phyloP scores from a whole-genome alignment of 2,113 vertebrate species.

The Polyodon spathula region DNA sequence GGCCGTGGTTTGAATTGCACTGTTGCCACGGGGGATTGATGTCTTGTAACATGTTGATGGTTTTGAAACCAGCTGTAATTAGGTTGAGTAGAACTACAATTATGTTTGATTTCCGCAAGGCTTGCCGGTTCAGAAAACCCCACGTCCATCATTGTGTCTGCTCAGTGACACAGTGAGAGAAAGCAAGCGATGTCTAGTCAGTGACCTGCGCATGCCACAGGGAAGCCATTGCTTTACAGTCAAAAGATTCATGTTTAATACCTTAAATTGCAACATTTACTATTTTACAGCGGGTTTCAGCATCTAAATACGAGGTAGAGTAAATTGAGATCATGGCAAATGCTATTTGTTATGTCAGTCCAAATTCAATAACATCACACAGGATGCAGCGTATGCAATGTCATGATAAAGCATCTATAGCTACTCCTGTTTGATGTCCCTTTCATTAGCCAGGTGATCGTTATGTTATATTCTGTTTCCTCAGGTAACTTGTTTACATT shows the following conservation, averaged over 20 bases:
- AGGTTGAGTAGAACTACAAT: constrained; percentile 6
- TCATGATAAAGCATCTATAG: too few species aligned
- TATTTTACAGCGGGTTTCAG: not conserved
- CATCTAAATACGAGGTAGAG: not conserved
- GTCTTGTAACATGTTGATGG: not conserved
- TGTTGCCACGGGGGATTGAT: constrained; percentile 10
- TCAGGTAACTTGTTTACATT: too few species aligned
- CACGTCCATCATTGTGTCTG: constrained; percentile 3
- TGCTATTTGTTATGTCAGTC: too few species aligned
- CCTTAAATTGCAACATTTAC: not conserved
- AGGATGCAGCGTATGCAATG: too few species aligned
- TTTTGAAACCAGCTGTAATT: constrained; percentile 2
- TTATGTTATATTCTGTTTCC: too few species aligned
- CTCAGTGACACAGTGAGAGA: not conserved
- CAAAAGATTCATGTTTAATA: not conserved
- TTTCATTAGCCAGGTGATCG: too few species aligned
- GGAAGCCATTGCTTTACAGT: not conserved
- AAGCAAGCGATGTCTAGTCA: not conserved
- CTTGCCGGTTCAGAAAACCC: not conserved
- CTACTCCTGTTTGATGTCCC: too few species aligned
- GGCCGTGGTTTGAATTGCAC: not conserved
- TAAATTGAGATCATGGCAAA: too few species aligned
- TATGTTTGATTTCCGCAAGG: constrained; percentile 12
- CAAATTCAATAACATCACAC: too few species aligned
- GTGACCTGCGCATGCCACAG: not conserved